Evolutionary conservation across 2,888 invertebrate species (phyloP), one percentile per base, ranked within the genome.

Genomic region (Rhodophaea formosa): DNA sequence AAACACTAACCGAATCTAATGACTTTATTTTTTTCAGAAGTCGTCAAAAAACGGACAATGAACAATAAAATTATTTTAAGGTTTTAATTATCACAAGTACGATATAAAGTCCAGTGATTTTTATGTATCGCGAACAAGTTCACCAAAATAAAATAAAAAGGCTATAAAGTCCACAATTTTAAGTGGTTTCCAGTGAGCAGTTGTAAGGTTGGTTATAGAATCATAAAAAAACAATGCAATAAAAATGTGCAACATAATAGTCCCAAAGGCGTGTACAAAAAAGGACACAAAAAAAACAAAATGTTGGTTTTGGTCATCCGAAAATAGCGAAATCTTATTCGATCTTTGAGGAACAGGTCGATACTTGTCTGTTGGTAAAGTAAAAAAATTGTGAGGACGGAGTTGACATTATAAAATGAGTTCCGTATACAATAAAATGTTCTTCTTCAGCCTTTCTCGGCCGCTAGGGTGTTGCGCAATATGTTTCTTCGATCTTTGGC

Each of bases 281-380:
- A 45, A 44, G 15, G 1, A 0, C 8, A 46, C 45, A 45, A 54
- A 35, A 45, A 55, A 6, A 32, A 12, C 29, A 5, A 39, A 51
- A 45, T 55, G 46, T 55, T 55, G 45, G 16, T 55, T 55, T 55
- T 55, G 54, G 54, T 45, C 53, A 43, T 43, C 17, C 32, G n/a
- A 45, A 45, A 55, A 45, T 55, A 45, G 45, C 54, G 54, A 29
- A 45, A 45, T 53, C 53, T 17, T 32, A 35, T 55, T 55, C 54
- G 45, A 54, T 54, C 29, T 44, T 7, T 1, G 30, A 16, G 16
- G 44, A n/a, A 55, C 54, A 55, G 35, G 54, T 55, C 45, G 35
- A 32, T 32, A 55, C 54, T 17, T 55, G 54, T 46, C 53, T 15
- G 53, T 29, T 17, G 14, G 15, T 14, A 3, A n/a, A 47, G 29